A percentile compares a stretch with the other conserved stretches of the same genome.
Conservation (phyloP, 2,888 invertebrate genomes). For the Lamellibrachia satsuma region DNA sequence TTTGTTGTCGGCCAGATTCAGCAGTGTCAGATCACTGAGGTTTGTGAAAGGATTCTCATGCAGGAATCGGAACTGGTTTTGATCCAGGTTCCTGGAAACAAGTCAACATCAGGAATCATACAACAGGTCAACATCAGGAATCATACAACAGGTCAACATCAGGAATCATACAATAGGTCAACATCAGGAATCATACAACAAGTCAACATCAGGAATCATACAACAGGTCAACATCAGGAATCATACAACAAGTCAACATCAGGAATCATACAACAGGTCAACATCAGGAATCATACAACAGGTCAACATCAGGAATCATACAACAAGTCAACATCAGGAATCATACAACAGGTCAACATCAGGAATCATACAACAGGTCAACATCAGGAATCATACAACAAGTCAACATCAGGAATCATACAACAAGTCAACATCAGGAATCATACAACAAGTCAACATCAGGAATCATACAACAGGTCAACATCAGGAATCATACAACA, state of each 20-base stretch:
- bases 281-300: neutral
- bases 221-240: neutral
- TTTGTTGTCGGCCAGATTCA: slow-evolving; percentile 43
- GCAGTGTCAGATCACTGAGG: slow-evolving; percentile 37
- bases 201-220: too few relatives aligned
- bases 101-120: neutral
- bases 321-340: neutral
- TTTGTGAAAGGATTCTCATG: slow-evolving; percentile 49
- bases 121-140: neutral
- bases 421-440: neutral
- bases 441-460: neutral
- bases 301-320: too few relatives aligned
- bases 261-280: neutral
- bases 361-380: neutral
- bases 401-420: too few relatives aligned
- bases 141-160: neutral
- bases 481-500: neutral
- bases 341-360: neutral
- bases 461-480: neutral
- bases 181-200: neutral
- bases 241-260: neutral
- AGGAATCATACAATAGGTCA: too few relatives aligned
- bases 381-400: neutral
- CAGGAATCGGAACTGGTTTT: slow-evolving; percentile 49
- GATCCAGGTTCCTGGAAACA: slow-evolving; percentile 33